phyloP scores from a whole-genome alignment of 2,797 vertebrate species.

The Poecile montanus region DNA sequence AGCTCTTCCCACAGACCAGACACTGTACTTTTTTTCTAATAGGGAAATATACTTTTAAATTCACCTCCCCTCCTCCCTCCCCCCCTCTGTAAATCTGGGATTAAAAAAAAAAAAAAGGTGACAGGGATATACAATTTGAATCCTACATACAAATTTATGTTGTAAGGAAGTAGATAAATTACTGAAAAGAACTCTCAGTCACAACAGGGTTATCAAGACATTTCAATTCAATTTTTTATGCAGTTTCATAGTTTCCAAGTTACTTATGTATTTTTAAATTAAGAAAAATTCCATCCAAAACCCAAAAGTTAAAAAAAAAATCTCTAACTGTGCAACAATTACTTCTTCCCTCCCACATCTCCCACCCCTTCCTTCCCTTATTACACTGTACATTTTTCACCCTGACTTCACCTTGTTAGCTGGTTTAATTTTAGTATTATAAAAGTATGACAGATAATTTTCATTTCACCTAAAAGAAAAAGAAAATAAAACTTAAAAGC shows the following conservation, averaged over 20 bases:
- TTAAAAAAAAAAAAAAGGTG: conserved; percentile 37
- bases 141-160: conserved; percentile 5
- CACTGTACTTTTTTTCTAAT: conserved; percentile 53
- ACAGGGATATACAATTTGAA: conserved; percentile 81
- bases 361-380: conserved; percentile 31
- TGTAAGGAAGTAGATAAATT: conserved; percentile 30
- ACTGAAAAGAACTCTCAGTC: conserved; percentile 13
- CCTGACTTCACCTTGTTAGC: conserved; percentile 76
- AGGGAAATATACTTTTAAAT: conserved; percentile 54
- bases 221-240: conserved; percentile 34
- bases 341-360: conserved; percentile 18
- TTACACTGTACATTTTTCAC: conserved; percentile 76
- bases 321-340: conserved; percentile 58
- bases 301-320: conserved; percentile 48
- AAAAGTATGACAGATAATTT: conserved; percentile 76
- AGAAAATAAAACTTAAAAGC: conserved; percentile 67
- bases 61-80: conserved; percentile 3
- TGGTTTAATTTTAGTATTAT: conserved; percentile 79
- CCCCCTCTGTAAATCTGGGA: not conserved
- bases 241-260: conserved; percentile 40
- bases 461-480: conserved; percentile 85
- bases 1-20: conserved; percentile 70
- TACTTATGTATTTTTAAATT: conserved; percentile 61
- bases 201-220: conserved; percentile 57
- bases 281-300: conserved; percentile 64